phyloP scores from a whole-genome alignment of 2,113 vertebrate species.

The Procapra przewalskii region DNA sequence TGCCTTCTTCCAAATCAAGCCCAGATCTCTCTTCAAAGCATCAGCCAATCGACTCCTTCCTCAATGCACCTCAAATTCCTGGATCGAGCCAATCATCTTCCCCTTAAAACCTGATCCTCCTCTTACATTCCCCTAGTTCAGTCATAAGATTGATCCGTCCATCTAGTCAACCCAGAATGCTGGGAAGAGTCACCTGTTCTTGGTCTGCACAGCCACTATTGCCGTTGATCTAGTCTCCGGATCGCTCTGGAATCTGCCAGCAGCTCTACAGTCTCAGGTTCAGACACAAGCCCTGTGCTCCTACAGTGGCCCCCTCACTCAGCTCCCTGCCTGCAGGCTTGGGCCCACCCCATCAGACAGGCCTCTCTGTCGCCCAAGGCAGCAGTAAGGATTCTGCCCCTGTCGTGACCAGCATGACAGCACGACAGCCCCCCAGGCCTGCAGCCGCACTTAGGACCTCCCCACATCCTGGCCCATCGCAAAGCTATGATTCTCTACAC shows the following conservation, averaged over 20 bases:
- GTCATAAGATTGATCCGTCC: accelerated
- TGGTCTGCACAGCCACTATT: accelerated
- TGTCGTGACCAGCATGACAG: accelerated
- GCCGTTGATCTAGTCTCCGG: accelerated
- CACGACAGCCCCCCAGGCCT: neutral
- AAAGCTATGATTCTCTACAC: too few species aligned
- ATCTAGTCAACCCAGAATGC: neutral
- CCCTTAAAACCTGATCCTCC: neutral
- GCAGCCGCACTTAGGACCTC: neutral
- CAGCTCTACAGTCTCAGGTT: too few species aligned
- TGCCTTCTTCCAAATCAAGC: neutral
- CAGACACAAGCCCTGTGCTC: neutral
- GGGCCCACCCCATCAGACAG: neutral
- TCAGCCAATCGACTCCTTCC: accelerated
- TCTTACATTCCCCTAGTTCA: neutral
- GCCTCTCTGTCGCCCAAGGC: neutral
- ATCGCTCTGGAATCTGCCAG: neutral
- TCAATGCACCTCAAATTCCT: accelerated
- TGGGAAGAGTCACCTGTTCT: accelerated
- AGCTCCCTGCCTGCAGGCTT: neutral
- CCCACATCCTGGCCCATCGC: neutral
- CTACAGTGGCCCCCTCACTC: too few species aligned
- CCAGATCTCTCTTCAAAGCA: neutral
- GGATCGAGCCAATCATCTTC: accelerated
- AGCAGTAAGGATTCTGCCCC: too few species aligned